Conservation (phyloP, 2,797 vertebrate genomes). For the Halcyon badia region DNA sequence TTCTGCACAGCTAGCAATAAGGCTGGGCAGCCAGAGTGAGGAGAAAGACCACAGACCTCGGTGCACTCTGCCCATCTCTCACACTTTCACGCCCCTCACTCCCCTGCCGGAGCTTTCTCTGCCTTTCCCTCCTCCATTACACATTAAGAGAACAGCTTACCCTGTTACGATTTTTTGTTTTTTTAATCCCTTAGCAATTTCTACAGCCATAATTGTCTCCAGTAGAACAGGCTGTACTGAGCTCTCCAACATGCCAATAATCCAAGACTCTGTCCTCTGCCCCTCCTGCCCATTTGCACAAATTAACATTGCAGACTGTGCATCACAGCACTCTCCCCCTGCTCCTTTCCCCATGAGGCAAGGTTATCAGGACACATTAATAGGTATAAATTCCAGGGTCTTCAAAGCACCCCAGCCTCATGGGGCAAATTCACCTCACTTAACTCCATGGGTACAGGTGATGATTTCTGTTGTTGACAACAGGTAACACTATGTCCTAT, state of each 20-base stretch:
- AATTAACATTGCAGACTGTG: neutral
- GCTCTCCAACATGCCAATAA: neutral
- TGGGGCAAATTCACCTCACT: neutral
- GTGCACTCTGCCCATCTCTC: neutral
- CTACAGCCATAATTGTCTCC: neutral
- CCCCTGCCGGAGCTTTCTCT: neutral
- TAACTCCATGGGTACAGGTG: neutral
- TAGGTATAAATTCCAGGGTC: neutral
- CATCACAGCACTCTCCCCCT: neutral
- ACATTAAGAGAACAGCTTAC: conserved; percentile 1
- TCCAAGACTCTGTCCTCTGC: neutral
- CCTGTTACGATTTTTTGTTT: neutral
- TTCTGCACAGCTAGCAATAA: neutral
- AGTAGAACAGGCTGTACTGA: conserved; percentile 16
- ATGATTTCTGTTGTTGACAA: neutral
- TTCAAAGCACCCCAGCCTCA: neutral
- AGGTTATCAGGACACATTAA: neutral
- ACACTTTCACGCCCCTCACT: neutral
- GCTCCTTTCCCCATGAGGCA: neutral
- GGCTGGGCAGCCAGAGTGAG: neutral
- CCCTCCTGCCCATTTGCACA: neutral
- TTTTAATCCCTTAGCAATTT: neutral
- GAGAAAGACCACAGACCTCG: neutral
- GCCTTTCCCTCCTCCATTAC: neutral
- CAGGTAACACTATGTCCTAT: neutral